Evolutionary conservation across 2,113 vertebrate genomes (phyloP).

Genomic region (Campylomormyrus numenius): DNA sequence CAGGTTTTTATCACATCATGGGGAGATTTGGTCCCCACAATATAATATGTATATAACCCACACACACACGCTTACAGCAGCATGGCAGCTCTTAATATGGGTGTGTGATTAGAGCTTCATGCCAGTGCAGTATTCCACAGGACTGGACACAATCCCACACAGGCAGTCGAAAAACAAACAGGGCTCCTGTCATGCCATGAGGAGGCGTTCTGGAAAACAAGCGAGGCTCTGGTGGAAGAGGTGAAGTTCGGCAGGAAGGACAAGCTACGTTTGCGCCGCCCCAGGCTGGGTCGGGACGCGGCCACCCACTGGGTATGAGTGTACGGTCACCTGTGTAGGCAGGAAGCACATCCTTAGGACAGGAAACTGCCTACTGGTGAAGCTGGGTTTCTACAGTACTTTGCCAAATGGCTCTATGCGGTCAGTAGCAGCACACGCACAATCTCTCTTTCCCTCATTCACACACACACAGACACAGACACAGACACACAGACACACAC

Average conservation of each 20-base stretch:
- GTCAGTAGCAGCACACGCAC: neutral
- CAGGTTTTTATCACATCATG: neutral
- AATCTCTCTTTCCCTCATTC: neutral
- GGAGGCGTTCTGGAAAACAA: neutral
- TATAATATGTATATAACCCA: neutral
- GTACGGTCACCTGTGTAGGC: neutral
- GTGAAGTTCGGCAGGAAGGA: neutral
- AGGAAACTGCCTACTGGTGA: neutral
- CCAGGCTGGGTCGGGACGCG: neutral
- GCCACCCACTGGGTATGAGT: too few species aligned
- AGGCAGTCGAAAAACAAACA: neutral
- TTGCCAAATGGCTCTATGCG: neutral
- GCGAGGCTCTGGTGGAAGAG: neutral
- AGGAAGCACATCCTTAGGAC: conserved; percentile 2
- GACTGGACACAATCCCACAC: neutral
- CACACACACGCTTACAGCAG: neutral
- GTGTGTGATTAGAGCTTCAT: neutral
- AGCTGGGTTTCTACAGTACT: neutral
- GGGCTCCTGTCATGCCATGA: neutral
- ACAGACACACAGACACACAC: neutral
- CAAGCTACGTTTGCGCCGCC: neutral
- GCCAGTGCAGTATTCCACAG: neutral
- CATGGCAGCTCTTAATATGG: neutral
- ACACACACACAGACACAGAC: neutral
- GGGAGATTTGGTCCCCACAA: neutral